Conservation (phyloP, 2,888 invertebrate species). For the Amphiduros pacificus region DNA sequence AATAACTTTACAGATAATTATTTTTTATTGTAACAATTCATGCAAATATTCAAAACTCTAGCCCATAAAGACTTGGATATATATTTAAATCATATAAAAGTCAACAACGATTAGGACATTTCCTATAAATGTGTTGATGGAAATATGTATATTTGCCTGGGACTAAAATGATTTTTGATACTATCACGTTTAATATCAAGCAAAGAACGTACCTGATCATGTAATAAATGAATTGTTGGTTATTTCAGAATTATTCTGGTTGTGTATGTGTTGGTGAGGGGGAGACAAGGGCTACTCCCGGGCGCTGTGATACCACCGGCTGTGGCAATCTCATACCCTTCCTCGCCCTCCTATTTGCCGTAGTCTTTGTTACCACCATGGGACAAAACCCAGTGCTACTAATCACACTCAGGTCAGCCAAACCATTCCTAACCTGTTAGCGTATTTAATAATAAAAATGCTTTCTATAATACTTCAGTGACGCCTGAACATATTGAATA, state of each 20-base stretch:
- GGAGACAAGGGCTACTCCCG: slow-evolving; percentile 5
- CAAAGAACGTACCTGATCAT: too few species aligned
- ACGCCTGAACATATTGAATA: too few species aligned
- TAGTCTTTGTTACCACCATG: slow-evolving; percentile 19
- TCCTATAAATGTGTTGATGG: too few species aligned
- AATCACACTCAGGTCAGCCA: slow-evolving; percentile 16
- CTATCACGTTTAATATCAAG: too few species aligned
- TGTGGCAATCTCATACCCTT: slow-evolving; percentile 22
- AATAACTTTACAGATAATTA: not conserved
- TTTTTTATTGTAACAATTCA: too few species aligned
- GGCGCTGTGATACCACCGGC: slow-evolving; percentile 16
- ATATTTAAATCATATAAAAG: too few species aligned
- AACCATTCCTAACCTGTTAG: not conserved
- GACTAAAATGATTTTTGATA: too few species aligned
- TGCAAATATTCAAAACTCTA: too few species aligned
- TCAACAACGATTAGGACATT: too few species aligned
- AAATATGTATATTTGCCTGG: not conserved
- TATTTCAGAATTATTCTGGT: slow-evolving; percentile 20
- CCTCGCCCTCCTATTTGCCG: slow-evolving; percentile 20
- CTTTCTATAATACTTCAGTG: too few species aligned
- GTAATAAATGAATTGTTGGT: not conserved
- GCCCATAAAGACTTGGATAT: too few species aligned
- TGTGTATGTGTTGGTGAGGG: slow-evolving; percentile 18
- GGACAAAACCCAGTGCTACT: slow-evolving; percentile 25
- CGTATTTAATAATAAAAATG: too few species aligned